These are phyloP conservation scores for Dendropsophus ebraccatus DNA, from an alignment of 2,113 vertebrate species.

Conservation along the genomic window DNA sequence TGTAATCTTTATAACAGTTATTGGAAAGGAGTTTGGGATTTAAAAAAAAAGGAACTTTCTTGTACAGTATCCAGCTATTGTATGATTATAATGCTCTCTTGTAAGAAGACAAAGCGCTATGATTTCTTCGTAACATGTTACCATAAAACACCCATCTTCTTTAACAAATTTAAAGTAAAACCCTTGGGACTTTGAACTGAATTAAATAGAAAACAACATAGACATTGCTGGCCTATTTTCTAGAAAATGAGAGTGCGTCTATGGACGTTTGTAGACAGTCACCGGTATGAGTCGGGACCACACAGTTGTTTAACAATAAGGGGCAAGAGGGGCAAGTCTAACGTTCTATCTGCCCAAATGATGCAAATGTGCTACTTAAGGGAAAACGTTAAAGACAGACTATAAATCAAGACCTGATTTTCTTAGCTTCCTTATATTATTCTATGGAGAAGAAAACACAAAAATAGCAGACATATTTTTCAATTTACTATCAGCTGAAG, in stretches of 20 bases:
- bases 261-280: background rate
- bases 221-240: background rate
- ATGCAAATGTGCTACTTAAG: background rate
- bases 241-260: background rate
- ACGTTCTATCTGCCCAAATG: too few relatives aligned
- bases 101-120: background rate
- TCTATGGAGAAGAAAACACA: background rate
- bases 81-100: background rate
- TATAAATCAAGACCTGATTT: background rate
- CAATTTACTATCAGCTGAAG: too few relatives aligned
- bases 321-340: too few relatives aligned
- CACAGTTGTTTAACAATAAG: background rate
- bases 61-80: background rate
- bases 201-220: background rate
- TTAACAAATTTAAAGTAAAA: background rate
- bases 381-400: background rate
- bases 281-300: background rate
- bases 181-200: background rate
- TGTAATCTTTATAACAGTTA: background rate
- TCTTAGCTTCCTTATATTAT: background rate
- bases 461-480: background rate
- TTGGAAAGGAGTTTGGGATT: background rate
- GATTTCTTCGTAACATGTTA: background rate
- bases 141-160: background rate
- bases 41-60: background rate